These are phyloP conservation scores for Xestoiulus laeticollis DNA, from an alignment of 2,888 invertebrate species.

Conservation along the genomic window DNA sequence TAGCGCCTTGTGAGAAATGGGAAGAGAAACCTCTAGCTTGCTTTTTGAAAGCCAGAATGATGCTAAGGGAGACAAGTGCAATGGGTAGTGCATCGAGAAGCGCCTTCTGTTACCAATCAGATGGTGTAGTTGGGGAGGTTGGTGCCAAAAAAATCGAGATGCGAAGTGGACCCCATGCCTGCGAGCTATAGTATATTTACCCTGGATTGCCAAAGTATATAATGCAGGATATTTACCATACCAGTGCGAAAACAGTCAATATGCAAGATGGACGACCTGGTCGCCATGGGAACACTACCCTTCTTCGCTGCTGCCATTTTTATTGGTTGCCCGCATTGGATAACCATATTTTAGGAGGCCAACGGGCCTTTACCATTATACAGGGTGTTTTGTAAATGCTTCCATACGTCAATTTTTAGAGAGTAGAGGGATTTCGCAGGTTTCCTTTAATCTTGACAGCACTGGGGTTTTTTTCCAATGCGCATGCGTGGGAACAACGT, in stretches of 20 bases:
- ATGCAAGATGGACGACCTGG: neutral
- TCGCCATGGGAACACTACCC: neutral
- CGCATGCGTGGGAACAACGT: no score
- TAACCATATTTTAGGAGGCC: neutral
- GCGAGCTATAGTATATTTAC: slow-evolving; percentile 16
- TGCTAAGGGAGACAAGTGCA: neutral
- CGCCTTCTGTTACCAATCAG: slow-evolving; percentile 26
- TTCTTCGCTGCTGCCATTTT: slow-evolving; percentile 15
- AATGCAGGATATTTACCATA: slow-evolving; percentile 26
- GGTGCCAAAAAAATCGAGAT: neutral
- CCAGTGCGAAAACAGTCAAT: neutral
- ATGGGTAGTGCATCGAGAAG: slow-evolving; percentile 7
- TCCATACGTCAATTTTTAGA: neutral
- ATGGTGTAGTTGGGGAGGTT: neutral
- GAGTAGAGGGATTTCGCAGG: no score
- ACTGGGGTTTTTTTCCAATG: no score
- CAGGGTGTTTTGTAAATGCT: neutral
- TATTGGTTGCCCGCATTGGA: slow-evolving; percentile 17
- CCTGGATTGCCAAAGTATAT: slow-evolving; percentile 17
- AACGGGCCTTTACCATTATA: neutral
- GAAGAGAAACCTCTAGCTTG: slow-evolving; percentile 17
- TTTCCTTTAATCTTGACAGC: no score
- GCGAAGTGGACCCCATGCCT: slow-evolving; percentile 26
- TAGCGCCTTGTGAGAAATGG: slow-evolving; percentile 3
- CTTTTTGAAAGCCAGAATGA: slow-evolving; percentile 26